Conservation (phyloP, 2,797 vertebrate genomes). For the Syndactyla subalaris region DNA sequence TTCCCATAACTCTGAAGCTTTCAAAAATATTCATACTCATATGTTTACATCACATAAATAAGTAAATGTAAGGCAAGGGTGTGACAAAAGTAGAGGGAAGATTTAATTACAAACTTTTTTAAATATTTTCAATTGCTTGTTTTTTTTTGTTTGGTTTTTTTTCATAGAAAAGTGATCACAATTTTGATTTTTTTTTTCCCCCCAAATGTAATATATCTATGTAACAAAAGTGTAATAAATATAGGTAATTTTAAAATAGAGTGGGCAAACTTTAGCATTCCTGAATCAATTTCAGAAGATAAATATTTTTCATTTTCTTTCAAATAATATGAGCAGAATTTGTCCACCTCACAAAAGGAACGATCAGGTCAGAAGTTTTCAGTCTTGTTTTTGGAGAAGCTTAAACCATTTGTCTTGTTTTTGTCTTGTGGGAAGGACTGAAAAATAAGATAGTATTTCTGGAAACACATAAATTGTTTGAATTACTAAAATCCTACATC, state of each 20-base stretch:
- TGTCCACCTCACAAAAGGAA: not conserved
- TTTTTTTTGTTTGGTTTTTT: not conserved
- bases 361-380: not conserved
- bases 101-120: not conserved
- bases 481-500: not conserved
- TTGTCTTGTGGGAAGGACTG: not conserved
- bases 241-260: not conserved
- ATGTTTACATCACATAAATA: not conserved
- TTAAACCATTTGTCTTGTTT: not conserved
- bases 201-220: not conserved
- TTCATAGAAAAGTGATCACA: not conserved
- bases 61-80: not conserved
- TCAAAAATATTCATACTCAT: not conserved
- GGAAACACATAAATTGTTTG: not conserved
- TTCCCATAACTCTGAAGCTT: not conserved
- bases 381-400: not conserved
- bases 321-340: not conserved
- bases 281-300: not conserved
- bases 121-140: not conserved
- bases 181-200: accelerated
- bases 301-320: not conserved
- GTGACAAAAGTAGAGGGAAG: not conserved
- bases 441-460: not conserved
- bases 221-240: not conserved
- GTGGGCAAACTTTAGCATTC: not conserved